These are phyloP conservation scores for Thrips palmi DNA, from an alignment of 1,140 invertebrate genomes.

Conservation along the genomic window DNA sequence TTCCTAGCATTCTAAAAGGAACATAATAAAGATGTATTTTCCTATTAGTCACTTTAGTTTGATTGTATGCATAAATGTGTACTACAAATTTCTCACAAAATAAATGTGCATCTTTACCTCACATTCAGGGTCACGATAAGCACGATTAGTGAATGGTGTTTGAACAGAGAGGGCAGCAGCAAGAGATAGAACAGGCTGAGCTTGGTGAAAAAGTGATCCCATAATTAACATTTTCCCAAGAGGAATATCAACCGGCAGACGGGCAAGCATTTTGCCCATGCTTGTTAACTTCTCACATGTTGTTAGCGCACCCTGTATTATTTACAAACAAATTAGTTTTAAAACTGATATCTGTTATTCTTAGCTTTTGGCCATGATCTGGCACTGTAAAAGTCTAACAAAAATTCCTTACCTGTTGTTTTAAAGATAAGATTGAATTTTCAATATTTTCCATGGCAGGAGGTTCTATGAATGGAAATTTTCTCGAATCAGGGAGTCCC, in stretches of 20 bases:
- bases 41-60: conserved; percentile 10
- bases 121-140: conserved; percentile 69
- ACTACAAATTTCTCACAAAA: neutral
- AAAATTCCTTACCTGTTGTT: conserved; percentile 53
- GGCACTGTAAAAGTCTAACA: neutral
- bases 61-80: neutral
- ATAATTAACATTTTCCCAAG: conserved; percentile 94
- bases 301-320: conserved; percentile 54
- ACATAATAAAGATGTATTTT: conserved; percentile 7
- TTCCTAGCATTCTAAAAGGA: conserved; percentile 47
- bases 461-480: conserved; percentile 91
- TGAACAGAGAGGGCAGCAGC: conserved; percentile 87
- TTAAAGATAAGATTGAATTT: conserved; percentile 65
- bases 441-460: conserved; percentile 69
- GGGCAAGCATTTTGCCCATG: conserved; percentile 71
- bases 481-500: conserved; percentile 74
- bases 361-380: too few species aligned
- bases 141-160: conserved; percentile 76
- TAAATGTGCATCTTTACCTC: conserved; percentile 29
- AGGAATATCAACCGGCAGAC: conserved; percentile 83
- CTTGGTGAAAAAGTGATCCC: conserved; percentile 73
- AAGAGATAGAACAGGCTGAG: conserved; percentile 82
- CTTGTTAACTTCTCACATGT: conserved; percentile 74
- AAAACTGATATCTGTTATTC: neutral
- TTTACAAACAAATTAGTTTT: conserved; percentile 13